Evolutionary conservation across 2,888 invertebrate genomes (phyloP).

Genomic region (Chirona hameri): DNA sequence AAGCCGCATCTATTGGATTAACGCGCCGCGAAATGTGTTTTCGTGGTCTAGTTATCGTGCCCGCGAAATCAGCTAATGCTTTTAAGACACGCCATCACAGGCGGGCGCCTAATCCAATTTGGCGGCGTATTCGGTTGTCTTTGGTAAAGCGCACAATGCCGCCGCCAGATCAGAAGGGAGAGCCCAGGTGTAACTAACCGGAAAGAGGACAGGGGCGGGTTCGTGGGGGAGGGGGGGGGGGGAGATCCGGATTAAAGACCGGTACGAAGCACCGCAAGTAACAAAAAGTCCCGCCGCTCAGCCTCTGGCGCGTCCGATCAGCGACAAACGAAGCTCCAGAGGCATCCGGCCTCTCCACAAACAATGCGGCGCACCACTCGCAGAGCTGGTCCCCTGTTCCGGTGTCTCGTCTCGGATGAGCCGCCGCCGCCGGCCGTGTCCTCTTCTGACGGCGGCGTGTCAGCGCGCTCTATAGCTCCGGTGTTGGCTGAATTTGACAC

Average conservation of each 20-base stretch:
- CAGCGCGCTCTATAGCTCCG: not conserved
- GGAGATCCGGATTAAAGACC: not conserved
- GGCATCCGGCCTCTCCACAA: not conserved
- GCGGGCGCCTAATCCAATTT: not conserved
- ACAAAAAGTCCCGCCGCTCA: not conserved
- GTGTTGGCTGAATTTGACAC: not conserved
- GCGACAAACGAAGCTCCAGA: not conserved
- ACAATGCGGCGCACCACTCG: not conserved
- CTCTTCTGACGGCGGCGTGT: not conserved
- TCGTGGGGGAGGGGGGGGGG: not conserved
- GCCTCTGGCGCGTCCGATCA: not conserved
- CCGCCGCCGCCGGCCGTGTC: not conserved
- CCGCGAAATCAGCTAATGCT: slow-evolving; percentile 23
- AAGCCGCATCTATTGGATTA: slow-evolving; percentile 24
- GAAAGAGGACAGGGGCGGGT: slow-evolving; percentile 7
- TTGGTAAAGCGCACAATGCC: slow-evolving; percentile 3
- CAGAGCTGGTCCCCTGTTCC: not conserved
- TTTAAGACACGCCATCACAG: slow-evolving; percentile 8
- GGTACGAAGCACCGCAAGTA: not conserved
- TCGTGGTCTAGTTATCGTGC: slow-evolving; percentile 22
- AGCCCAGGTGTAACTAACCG: slow-evolving; percentile 10
- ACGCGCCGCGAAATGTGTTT: slow-evolving; percentile 1
- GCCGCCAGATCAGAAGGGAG: not conserved
- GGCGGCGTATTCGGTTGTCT: slow-evolving; percentile 5
- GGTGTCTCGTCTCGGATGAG: not conserved